phyloP scores from a whole-genome alignment of 2,797 vertebrate genomes.

The Rhinichthys osculus region DNA sequence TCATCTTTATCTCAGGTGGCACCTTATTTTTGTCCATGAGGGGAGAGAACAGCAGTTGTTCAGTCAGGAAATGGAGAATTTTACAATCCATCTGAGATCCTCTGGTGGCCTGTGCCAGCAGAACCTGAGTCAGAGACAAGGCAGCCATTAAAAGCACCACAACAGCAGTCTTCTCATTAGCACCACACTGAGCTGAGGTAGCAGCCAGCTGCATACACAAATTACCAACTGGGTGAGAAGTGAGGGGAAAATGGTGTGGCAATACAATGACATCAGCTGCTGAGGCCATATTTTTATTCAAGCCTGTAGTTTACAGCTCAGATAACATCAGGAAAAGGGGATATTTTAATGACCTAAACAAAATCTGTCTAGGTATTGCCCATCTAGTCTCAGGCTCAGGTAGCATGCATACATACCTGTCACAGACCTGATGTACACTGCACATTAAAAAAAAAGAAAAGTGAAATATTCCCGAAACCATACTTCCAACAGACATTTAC shows the following conservation, averaged over 20 bases:
- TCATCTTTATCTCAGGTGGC: slow-evolving; percentile 32
- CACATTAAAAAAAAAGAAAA: neutral
- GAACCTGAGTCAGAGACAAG: slow-evolving; percentile 57
- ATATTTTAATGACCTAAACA: neutral
- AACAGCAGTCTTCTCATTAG: slow-evolving; percentile 76
- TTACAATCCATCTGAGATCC: slow-evolving; percentile 74
- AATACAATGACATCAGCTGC: slow-evolving; percentile 34
- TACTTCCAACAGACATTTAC: neutral
- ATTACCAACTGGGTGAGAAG: slow-evolving; percentile 70
- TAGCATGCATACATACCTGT: too few species aligned
- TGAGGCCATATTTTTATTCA: slow-evolving; percentile 8
- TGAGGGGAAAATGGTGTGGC: neutral
- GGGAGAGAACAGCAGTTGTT: slow-evolving; percentile 60
- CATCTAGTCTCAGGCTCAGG: neutral
- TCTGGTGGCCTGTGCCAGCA: slow-evolving; percentile 60
- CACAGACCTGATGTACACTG: neutral
- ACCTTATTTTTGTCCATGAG: slow-evolving; percentile 48
- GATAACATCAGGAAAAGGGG: neutral
- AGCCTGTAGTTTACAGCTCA: neutral
- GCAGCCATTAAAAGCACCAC: slow-evolving; percentile 72
- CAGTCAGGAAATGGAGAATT: slow-evolving; percentile 76
- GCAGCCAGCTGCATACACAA: slow-evolving; percentile 72
- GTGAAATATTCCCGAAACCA: neutral
- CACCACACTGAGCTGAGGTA: slow-evolving; percentile 75
- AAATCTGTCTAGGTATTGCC: neutral